Conservation (phyloP, 2,888 invertebrate species). For the Apamea crenata region DNA sequence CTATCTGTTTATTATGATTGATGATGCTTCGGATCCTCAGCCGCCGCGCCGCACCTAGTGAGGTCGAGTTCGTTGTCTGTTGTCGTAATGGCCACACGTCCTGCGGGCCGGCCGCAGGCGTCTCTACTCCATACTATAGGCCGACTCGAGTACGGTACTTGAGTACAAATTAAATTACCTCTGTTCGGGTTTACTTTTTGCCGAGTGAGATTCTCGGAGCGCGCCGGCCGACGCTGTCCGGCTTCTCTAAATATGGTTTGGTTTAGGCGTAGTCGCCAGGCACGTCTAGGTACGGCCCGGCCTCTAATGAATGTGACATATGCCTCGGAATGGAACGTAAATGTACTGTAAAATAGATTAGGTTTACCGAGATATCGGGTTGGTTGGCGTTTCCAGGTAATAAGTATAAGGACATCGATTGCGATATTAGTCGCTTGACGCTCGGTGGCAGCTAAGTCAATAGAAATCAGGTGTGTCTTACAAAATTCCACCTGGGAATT, state of each 20-base stretch:
- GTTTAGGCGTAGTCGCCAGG: slow-evolving; percentile 14
- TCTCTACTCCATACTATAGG: neutral
- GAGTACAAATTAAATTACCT: slow-evolving; percentile 21
- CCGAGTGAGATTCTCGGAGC: slow-evolving; percentile 13
- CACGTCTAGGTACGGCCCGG: slow-evolving; percentile 9
- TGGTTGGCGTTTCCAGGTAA: neutral
- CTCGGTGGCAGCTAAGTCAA: too few species aligned
- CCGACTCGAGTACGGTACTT: slow-evolving; percentile 17
- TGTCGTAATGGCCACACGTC: neutral
- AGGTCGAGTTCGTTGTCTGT: neutral
- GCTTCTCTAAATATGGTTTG: slow-evolving; percentile 52
- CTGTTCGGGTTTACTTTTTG: slow-evolving; percentile 37
- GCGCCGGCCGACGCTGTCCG: slow-evolving; percentile 24
- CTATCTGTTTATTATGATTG: slow-evolving; percentile 34
- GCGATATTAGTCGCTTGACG: neutral
- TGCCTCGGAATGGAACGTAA: slow-evolving; percentile 19
- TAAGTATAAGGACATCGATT: slow-evolving; percentile 11
- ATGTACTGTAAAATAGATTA: slow-evolving; percentile 28
- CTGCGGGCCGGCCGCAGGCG: neutral
- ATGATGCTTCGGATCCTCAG: neutral
- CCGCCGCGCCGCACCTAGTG: neutral
- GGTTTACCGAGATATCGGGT: slow-evolving; percentile 13
- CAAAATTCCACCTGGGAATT: slow-evolving; percentile 3
- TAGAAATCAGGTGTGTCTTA: slow-evolving; percentile 5
- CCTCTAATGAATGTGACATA: slow-evolving; percentile 26